Evolutionary conservation across 1,140 invertebrate genomes (phyloP), one percentile per base, ranked within the genome.

Genomic region (Drosophila grimshawi): DNA sequence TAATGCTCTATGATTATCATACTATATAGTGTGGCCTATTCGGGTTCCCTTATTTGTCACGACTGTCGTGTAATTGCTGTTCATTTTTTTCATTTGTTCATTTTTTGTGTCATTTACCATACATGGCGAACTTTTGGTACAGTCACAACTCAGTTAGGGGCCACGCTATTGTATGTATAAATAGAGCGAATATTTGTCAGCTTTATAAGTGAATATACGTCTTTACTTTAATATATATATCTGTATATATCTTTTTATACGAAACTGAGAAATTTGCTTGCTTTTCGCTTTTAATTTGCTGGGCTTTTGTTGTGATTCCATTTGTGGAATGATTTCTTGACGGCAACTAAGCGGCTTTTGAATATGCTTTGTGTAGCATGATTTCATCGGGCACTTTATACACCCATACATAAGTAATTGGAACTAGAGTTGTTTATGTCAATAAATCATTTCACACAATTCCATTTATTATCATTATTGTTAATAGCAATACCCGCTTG

Each of bases 371-470:
- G 63, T 61, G 19, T 29, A 30, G 33, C 41, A 61, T 57, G 51
- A 70, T 73, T 73, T 73, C 56, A 60, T 33, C 64, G 61, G 39
- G 29, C 33, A 56, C 64, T 68, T 68, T 55, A 46, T 67, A 67
- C 19, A 19, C 19, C 19, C 19, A 19, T 39, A 43, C 10, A 43
- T 3, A 43, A 61, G 64, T 68, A 73, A 73, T 68, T 73, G 70
- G 41, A 48, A 68, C 70, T 73, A 60, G 51, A 68, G 70, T 60
- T 41, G 63, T 55, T 55, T 67, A 61, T 73, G 64, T 53, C 56
- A 68, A 73, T 73, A 73, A 68, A 61, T 68, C 49, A 73, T 41
- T 51, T 68, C 59, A 39, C 43, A 67, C 55, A 60, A 60, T 73
- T 60, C 64, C 61, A 73, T 68, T 73, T 60, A 61, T 33, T 39